Conservation (phyloP, 2,113 vertebrate species). For the Philantomba maxwellii region DNA sequence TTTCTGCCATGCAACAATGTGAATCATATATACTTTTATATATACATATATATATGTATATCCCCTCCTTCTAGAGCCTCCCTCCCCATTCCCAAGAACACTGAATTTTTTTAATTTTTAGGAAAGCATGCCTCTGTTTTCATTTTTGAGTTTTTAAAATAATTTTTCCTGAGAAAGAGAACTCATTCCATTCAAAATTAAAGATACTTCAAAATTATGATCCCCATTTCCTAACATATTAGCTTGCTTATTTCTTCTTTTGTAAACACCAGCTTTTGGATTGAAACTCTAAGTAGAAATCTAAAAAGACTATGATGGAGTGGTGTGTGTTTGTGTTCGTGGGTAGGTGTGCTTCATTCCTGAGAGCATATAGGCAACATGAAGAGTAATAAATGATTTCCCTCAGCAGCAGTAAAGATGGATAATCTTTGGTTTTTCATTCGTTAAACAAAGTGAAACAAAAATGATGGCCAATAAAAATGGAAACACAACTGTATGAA, state of each 20-base stretch:
- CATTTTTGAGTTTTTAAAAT: not conserved
- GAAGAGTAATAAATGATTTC: conserved; percentile 27
- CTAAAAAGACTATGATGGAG: not conserved
- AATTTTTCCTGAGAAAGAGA: not conserved
- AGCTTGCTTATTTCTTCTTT: not conserved
- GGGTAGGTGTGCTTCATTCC: conserved; percentile 14
- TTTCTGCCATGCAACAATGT: not conserved
- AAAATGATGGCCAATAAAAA: conserved; percentile 10
- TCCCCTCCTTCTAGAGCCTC: not conserved
- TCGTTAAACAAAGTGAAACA: conserved; percentile 34
- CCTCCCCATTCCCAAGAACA: not conserved
- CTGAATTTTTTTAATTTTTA: not conserved
- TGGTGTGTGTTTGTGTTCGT: not conserved
- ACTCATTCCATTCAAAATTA: not conserved
- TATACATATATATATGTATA: not conserved
- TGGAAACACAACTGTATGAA: not conserved
- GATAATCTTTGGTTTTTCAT: conserved; percentile 32
- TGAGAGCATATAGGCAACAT: conserved; percentile 24
- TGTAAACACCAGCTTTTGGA: not conserved
- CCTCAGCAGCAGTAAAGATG: not conserved
- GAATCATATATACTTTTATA: not conserved
- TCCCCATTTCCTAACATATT: not conserved
- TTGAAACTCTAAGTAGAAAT: not conserved
- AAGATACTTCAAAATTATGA: not conserved
- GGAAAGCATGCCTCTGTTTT: not conserved